Conservation (phyloP, 2,113 vertebrate species). For the Gallinago jamesoni region DNA sequence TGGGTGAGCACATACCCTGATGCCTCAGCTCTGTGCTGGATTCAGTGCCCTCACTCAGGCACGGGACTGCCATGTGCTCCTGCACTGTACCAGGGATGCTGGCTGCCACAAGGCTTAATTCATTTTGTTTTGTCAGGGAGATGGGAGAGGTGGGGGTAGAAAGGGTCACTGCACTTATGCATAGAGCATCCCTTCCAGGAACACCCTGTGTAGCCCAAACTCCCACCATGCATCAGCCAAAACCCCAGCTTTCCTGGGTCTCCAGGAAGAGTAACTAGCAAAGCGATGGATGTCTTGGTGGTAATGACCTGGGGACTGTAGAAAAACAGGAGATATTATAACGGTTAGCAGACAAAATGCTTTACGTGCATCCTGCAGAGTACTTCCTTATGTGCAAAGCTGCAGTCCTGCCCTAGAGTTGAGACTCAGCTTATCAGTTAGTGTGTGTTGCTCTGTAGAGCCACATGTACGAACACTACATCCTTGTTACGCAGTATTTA, state of each 20-base stretch:
- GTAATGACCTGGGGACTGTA: not conserved
- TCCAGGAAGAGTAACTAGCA: not conserved
- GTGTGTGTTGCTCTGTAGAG: not conserved
- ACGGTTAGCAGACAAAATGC: not conserved
- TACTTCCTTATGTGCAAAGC: rapidly evolving
- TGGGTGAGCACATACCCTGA: not conserved
- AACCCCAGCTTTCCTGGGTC: not conserved
- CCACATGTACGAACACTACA: not conserved
- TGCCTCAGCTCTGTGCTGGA: not conserved
- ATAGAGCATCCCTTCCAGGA: not conserved
- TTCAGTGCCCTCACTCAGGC: not conserved
- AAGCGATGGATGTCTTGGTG: not conserved
- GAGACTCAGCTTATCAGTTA: not conserved
- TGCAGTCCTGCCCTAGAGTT: not conserved
- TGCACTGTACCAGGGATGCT: not conserved
- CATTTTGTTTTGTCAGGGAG: rapidly evolving
- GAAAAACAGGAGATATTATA: not conserved
- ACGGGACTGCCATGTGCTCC: rapidly evolving
- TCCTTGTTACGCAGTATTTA: not conserved
- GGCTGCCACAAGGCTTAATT: not conserved
- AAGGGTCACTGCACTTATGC: not conserved
- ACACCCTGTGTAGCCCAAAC: not conserved
- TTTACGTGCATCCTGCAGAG: not conserved
- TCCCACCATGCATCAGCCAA: not conserved
- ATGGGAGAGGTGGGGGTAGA: not conserved